Base-by-base conservation (phyloP, 2,797 vertebrate species). In the Gymnoscopelus braueri region DNA sequence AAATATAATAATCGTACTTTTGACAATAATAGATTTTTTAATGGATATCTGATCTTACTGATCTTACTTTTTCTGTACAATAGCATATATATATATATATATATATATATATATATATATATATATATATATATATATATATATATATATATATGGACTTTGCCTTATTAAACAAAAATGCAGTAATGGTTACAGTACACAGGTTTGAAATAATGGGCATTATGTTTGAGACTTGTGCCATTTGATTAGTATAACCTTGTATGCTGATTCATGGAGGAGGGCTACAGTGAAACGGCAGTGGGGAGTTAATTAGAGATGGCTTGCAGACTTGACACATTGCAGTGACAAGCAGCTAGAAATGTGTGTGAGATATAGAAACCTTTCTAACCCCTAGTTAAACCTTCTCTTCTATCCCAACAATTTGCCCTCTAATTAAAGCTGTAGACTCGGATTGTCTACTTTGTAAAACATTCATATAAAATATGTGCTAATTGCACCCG, bases 401-500 rank as follows among this genome's bases (percentile, higher is more conserved):
- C 84, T 81, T 86, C 75, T 87, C 89, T 84, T 86, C 83, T 78
- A 57, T 79, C 84, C 72, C 81, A 86, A 82, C 82, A 82, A 82
- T 89, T 84, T 87, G 78, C 81, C 87, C 86, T 88, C 91, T 90
- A 93, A 94, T 93, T 93, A 92, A 49, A 91, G 89, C 70, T 85
- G 62, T 66, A 74, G 69, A 81, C 83, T 80, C 77, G 78, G 81
- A 77, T 87, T 81, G 75, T 82, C 78, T 79, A 69, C 65, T 76
- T 85, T 75, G 75, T 69, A 61, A 84, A 81, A 69, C 52, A 71
- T 62, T 66, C 74, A 72, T 75, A 75, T 66, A 61, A 62, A 65
- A 52, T 71, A 19, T 85, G 79, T 86, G 74, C 82, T 88, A 88
- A 90, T 86, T 89, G 81, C 74, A 79, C 65, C 56, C 70, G 64